Conservation (phyloP, 2,797 vertebrate genomes). For the Tangara arthus region DNA sequence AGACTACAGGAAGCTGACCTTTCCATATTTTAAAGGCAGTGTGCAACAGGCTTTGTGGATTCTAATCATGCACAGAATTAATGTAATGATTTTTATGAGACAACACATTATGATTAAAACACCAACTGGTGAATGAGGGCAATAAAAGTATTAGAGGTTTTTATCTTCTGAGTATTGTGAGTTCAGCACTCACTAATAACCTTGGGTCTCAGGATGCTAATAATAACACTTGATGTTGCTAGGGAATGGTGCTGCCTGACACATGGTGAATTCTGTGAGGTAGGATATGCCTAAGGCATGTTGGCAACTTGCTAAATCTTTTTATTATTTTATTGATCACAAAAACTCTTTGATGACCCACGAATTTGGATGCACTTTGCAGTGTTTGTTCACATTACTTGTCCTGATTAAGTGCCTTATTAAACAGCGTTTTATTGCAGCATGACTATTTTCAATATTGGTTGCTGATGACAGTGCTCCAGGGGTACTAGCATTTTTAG, state of each 20-base stretch:
- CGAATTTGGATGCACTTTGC: not conserved
- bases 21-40: not conserved
- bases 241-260: conserved; percentile 14
- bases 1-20: not conserved
- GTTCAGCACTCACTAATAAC: conserved; percentile 27
- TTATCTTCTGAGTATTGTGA: not conserved
- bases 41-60: not conserved
- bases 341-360: not conserved
- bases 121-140: not conserved
- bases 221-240: conserved; percentile 38
- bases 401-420: not conserved
- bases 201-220: not conserved
- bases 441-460: not conserved
- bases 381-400: not conserved
- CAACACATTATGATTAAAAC: not conserved
- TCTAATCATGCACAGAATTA: not conserved
- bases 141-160: conserved; percentile 13
- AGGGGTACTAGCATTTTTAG: not conserved
- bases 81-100: conserved; percentile 28
- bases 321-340: conserved; percentile 12
- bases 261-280: not conserved
- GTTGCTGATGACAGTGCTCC: not conserved
- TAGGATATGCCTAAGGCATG: not conserved
- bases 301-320: not conserved
- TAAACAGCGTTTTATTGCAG: not conserved